Base-by-base conservation (phyloP, 1,140 invertebrate genomes). In the Cydia pomonella region DNA sequence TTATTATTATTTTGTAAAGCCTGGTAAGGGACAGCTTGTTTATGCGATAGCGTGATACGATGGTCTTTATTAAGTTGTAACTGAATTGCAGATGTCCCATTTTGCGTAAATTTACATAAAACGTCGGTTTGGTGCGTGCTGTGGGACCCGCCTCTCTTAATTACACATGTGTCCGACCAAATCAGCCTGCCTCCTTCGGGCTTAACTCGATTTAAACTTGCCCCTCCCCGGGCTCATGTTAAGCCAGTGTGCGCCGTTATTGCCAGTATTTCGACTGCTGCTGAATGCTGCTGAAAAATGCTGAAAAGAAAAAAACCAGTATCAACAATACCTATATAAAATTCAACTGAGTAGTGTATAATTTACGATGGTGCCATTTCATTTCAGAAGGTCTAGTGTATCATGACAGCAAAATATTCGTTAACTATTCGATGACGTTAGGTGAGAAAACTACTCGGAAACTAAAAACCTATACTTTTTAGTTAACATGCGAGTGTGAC, bases 81-180 rank as follows among this genome's bases (percentile, higher is more conserved):
- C 76, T 74, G 76, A 78, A 78, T 80, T 79, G 75, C 77, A 83
- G 75, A 83, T 79, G 75, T 74, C 73, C 66, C 76, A 50, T 44
- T 73, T 79, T 73, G 72, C 79, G 69, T 76, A 75, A 77, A 83
- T 83, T 83, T 79, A 80, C 80, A 81, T 81, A 82, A 83, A 79
- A 78, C 73, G 73, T 78, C 73, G 44, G 53, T 73, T 59, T 25
- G 66, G 75, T 75, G 77, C 77, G 76, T 75, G 63, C 25, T 59
- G 53, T 23, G 21, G 50, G 73, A 29, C 62, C 23, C 21, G 25
- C 23, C 66, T 21, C 82, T 69, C 64, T 84, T 77, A 80, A 82
- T 84, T 81, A 80, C 77, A 80, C 77, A 74, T 76, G 79, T 71
- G 82, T 80, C 73, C 59, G 73, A 74, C 63, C 73, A 80, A 82